Percentiles rank a stretch among this genome's conserved stretches.
Evolutionary conservation across 2,888 invertebrate species (phyloP).

Genomic region (Liodrosophila aerea): DNA sequence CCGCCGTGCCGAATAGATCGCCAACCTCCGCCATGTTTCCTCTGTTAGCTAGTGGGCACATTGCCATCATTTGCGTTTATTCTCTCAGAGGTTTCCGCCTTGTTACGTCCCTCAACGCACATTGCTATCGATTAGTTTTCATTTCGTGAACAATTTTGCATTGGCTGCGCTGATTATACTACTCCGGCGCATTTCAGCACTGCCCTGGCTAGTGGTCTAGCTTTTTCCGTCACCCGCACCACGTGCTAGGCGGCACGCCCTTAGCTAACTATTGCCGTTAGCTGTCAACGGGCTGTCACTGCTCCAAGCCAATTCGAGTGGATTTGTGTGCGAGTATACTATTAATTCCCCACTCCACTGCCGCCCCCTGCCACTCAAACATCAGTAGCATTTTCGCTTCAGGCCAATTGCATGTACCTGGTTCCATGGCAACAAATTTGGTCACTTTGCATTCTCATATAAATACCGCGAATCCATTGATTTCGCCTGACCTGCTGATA

Average conservation of each 20-base stretch:
- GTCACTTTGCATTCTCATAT: slow-evolving; percentile 19
- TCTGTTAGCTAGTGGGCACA: slow-evolving; percentile 9
- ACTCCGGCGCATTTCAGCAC: slow-evolving; percentile 15
- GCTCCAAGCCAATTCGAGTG: slow-evolving; percentile 23
- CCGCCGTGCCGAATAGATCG: slow-evolving; percentile 37
- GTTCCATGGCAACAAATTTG: slow-evolving; percentile 8
- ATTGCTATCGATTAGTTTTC: slow-evolving; percentile 78
- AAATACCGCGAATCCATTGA: slow-evolving; percentile 2
- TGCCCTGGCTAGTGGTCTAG: not conserved
- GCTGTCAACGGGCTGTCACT: slow-evolving; percentile 37
- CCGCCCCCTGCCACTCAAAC: not conserved
- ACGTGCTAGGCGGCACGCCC: slow-evolving; percentile 4
- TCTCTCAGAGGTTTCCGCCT: slow-evolving; percentile 41
- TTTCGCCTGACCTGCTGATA: slow-evolving; percentile 8
- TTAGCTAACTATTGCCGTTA: slow-evolving; percentile 33
- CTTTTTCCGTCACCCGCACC: not conserved
- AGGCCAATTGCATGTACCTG: slow-evolving; percentile 11
- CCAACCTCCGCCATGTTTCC: not conserved
- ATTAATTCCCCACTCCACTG: not conserved
- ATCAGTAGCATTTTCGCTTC: slow-evolving; percentile 22
- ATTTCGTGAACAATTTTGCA: slow-evolving; percentile 71
- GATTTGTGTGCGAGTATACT: slow-evolving; percentile 56
- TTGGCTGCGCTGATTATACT: slow-evolving; percentile 68
- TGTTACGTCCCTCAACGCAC: slow-evolving; percentile 21
- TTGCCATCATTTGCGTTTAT: slow-evolving; percentile 38